Evolutionary conservation across 2,113 vertebrate species (phyloP), one percentile per base, ranked within the genome.

Genomic region (Psammodynastes pulverulentus): DNA sequence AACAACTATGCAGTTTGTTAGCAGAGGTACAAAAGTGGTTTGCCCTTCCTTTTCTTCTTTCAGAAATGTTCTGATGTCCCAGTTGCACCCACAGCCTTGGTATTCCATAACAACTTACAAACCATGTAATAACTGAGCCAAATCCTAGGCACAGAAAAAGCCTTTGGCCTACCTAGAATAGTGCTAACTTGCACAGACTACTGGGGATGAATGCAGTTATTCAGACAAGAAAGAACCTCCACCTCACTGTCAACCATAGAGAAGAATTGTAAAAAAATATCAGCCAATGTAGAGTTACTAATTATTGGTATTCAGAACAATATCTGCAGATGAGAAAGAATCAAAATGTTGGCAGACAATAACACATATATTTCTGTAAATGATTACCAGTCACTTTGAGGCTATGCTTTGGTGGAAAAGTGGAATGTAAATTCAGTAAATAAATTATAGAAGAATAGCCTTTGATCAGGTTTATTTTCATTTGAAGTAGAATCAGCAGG

Each of bases 251-350:
- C 79, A 45, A 58, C n/a, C 3, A 58, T 0, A n/a, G 19, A 15
- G 26, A 46, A 90, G n/a, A 79, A 19, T 39, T 39, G 62, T 79
- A 49, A 23, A 51, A 51, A 79, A 90, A 90, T 52, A 34, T 51
- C 13, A 10, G 9, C 19, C 67, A 79, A 13, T 79, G n/a, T 43
- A 79, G 29, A 84, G 46, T 86, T 86, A 48, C 45, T 48, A 86
- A 79, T 43, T 43, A 79, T 62, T 54, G 53, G 52, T 84, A 54
- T 86, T 46, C 48, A 8, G 26, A 67, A 49, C 15, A 45, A 89
- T 39, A 89, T 94, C 79, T 85, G 89, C 89, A 90, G 12, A 91
- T 86, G 24, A 48, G 24, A 86, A 49, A 86, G 13, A 49, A 49
- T 86, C 84, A 49, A 49, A 86, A 49, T 29, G 26, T 29, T 49